Evolutionary conservation across 2,888 invertebrate genomes (phyloP).

Genomic region (Trissonchulus sp.): DNA sequence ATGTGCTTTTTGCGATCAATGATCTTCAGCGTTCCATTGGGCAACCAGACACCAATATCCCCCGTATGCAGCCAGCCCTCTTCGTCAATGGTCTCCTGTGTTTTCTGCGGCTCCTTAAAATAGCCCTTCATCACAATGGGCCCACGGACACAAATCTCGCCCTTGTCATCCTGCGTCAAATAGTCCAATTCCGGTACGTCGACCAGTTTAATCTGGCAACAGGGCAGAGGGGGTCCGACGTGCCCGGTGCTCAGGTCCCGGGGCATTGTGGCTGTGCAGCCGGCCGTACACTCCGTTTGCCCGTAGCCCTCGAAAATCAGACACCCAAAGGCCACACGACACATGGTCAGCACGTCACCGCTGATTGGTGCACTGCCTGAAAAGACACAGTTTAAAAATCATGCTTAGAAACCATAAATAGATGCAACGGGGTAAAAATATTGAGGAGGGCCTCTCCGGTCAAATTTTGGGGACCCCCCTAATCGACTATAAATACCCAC

Average conservation of each 20-base stretch:
- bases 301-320: constrained; percentile 52
- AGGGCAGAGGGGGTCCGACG: constrained; percentile 55
- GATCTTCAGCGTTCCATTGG: constrained; percentile 82
- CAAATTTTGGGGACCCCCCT: no score
- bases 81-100: constrained; percentile 75
- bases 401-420: no score
- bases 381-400: no score
- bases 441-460: no score
- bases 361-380: constrained; percentile 91
- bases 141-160: constrained; percentile 81
- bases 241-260: constrained; percentile 49
- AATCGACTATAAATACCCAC: no score
- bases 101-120: constrained; percentile 81
- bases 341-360: constrained; percentile 57
- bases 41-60: constrained; percentile 67
- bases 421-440: no score
- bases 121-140: constrained; percentile 70
- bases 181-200: constrained; percentile 48
- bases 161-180: constrained; percentile 41
- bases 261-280: constrained; percentile 51
- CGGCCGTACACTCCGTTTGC: constrained; percentile 56
- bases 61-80: constrained; percentile 90
- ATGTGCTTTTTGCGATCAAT: constrained; percentile 95
- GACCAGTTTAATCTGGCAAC: constrained; percentile 53
- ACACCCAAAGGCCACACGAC: constrained; percentile 50